phyloP scores from a whole-genome alignment of 2,888 invertebrate species.

The Stegana nigrithorax region DNA sequence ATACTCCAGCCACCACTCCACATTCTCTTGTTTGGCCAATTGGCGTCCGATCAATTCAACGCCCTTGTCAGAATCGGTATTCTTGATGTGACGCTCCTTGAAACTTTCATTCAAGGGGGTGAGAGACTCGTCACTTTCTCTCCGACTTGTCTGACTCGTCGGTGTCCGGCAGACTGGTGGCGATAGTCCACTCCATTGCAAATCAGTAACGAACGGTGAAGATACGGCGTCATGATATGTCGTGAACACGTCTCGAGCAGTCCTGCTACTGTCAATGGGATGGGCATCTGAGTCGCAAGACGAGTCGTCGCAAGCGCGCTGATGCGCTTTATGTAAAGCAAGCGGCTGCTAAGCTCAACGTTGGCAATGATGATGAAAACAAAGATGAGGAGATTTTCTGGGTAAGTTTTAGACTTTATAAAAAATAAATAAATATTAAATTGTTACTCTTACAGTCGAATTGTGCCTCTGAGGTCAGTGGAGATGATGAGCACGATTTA shows the following conservation, averaged over 20 bases:
- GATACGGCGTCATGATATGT: too few species aligned
- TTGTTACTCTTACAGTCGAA: constrained; percentile 15
- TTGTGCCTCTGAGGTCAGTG: constrained; percentile 28
- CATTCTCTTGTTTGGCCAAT: constrained; percentile 76
- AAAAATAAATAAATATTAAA: background rate
- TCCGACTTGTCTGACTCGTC: too few species aligned
- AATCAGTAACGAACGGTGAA: too few species aligned
- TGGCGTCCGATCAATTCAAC: constrained; percentile 86
- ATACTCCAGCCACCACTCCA: constrained; percentile 94
- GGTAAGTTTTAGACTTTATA: constrained; percentile 42
- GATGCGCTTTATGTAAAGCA: constrained; percentile 55
- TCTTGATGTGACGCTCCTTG: constrained; percentile 69
- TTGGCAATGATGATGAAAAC: constrained; percentile 28
- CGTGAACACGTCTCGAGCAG: too few species aligned
- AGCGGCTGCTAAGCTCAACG: constrained; percentile 30
- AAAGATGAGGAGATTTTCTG: constrained; percentile 54
- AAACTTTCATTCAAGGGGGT: constrained; percentile 47
- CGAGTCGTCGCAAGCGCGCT: constrained; percentile 69
- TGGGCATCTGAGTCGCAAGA: constrained; percentile 57
- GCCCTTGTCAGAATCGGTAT: constrained; percentile 86
- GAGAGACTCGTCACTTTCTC: constrained; percentile 25
- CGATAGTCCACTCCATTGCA: too few species aligned
- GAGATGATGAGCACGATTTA: too few species aligned
- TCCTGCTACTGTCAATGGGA: constrained; percentile 77
- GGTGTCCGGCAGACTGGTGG: background rate